Base-by-base conservation (phyloP, 2,888 invertebrate species). In the Agonopterix arenella region DNA sequence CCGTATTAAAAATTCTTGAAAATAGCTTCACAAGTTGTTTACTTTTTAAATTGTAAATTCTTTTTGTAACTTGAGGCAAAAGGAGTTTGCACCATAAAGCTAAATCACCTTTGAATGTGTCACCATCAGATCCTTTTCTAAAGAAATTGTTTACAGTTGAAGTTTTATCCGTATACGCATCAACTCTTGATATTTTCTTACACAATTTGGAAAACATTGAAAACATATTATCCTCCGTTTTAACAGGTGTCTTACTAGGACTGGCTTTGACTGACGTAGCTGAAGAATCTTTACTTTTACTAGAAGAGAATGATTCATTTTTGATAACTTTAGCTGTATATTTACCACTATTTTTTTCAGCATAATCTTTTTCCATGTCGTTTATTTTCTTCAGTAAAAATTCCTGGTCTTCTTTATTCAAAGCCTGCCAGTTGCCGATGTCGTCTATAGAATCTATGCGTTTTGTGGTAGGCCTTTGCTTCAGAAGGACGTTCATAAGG, bases 21-120 rank as follows among this genome's bases (percentile, higher is more conserved):
- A 97, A 98, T 44, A 97, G 79, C 80, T 98, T 98, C 0, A 97
- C 89, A 49, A 98, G 88, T 70, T 97, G 97, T 75, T 97, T 97
- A 71, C 95, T 97, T 85, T 97, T 96, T 46, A 98, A 84, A 85
- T 98, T 98, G 74, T 98, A 98, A 37, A 97, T 93, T 54, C 96
- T 90, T 75, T 97, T 96, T 10, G 93, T 91, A 28, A 94, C 94
- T 45, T 93, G 94, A 0, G 98, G 98, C 47, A 98, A 82, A 16
- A 98, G 80, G 58, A 97, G 80, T 65, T 94, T 94, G 71, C 96
- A 92, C 95, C 97, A 95, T 44, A 97, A 82, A 44, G 92, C 86
- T 36, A 95, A 73, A 76, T 97, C 94, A 2, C 97, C 95, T 67
- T 93, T 90, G 70, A 96, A 97, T 8, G 90, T 85, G 40, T 85